Conservation (phyloP, 1,140 invertebrate species). For the Nylanderia fulva region DNA sequence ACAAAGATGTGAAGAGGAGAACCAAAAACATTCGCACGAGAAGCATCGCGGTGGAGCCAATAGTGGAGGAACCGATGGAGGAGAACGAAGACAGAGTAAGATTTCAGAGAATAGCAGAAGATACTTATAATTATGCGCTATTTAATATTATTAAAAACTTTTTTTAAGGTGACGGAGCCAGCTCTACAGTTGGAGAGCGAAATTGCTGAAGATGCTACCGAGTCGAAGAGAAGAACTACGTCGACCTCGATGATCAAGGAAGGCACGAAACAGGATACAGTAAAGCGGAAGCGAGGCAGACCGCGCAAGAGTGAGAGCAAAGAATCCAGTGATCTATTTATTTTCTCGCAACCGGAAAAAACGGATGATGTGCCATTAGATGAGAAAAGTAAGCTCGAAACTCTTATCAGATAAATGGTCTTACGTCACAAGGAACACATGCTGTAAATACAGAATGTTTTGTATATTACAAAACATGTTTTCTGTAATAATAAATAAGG, state of each 20-base stretch:
- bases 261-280: not conserved
- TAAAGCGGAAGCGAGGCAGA: constrained; percentile 64
- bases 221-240: constrained; percentile 66
- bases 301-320: constrained; percentile 58
- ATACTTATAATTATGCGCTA: too few relatives aligned
- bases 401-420: constrained; percentile 2
- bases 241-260: constrained; percentile 53
- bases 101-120: too few relatives aligned
- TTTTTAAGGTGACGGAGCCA: too few relatives aligned
- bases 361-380: constrained; percentile 47
- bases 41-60: constrained; percentile 65
- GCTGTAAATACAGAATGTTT: not conserved
- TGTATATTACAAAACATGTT: not conserved
- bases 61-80: constrained; percentile 71
- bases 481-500: not conserved
- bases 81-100: not conserved
- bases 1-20: constrained; percentile 41
- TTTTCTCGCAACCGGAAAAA: constrained; percentile 75
- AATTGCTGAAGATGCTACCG: not conserved
- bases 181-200: not conserved
- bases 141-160: too few relatives aligned
- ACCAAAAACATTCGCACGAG: constrained; percentile 60
- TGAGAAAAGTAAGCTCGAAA: constrained; percentile 60
- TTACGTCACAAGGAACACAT: not conserved
- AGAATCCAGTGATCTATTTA: constrained; percentile 61